Evolutionary conservation across 92 coral and sea anemone genomes (phyloP).

Genomic region (Paragorgia papillata): DNA sequence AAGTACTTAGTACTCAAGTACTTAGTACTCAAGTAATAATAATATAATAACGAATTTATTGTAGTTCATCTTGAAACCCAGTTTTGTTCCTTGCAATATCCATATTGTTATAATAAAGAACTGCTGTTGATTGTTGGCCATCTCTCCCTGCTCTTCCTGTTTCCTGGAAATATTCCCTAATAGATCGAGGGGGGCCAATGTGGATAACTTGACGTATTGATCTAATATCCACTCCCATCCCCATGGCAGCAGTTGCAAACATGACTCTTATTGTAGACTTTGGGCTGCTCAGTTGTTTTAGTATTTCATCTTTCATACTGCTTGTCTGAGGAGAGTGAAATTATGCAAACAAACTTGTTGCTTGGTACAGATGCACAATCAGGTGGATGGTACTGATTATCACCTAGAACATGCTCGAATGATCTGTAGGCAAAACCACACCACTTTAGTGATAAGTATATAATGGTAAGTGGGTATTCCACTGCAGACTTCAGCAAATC

Average conservation of each 20-base stretch:
- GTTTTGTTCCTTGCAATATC: too few species aligned
- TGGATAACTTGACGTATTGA: too few species aligned
- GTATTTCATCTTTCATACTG: slow-evolving; percentile 7
- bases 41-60: too few species aligned
- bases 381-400: slow-evolving; percentile 4
- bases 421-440: slow-evolving; percentile 31
- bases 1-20: too few species aligned
- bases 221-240: too few species aligned
- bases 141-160: too few species aligned
- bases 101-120: slow-evolving; percentile 18
- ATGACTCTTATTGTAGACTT: too few species aligned
- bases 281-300: not conserved
- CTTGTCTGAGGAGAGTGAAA: slow-evolving; percentile 20
- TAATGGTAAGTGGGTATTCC: slow-evolving; percentile 9
- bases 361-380: not conserved
- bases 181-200: too few species aligned
- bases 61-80: slow-evolving; percentile 16
- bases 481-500: not conserved
- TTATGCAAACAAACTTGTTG: slow-evolving; percentile 26
- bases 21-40: too few species aligned
- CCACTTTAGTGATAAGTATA: slow-evolving; percentile 11
- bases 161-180: too few species aligned
- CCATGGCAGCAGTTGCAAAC: too few species aligned
- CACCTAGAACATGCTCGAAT: slow-evolving; percentile 3
- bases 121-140: slow-evolving; percentile 2